A percentile compares a stretch with the other conserved stretches of the same genome.
These are phyloP conservation scores for Glaucopsyche alexis DNA, from an alignment of 2,888 invertebrate species.

Conservation along the genomic window DNA sequence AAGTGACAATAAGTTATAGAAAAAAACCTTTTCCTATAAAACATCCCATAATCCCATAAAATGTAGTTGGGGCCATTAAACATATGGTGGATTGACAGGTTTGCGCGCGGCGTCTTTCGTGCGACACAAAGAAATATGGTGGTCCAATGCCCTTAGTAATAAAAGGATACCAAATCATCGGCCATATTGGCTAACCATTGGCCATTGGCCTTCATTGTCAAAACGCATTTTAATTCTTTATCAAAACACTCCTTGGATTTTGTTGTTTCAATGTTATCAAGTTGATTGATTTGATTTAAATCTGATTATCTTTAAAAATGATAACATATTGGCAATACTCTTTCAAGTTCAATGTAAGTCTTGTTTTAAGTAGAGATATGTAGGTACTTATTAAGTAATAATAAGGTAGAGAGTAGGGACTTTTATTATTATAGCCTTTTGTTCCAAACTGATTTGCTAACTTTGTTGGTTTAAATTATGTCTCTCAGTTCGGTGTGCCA, in stretches of 20 bases:
- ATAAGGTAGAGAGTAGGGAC: too few relatives aligned
- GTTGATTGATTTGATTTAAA: constrained; percentile 34
- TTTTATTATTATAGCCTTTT: too few relatives aligned
- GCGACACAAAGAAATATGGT: background rate
- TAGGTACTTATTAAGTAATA: too few relatives aligned
- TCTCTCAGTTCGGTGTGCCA: too few relatives aligned
- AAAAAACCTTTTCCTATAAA: background rate
- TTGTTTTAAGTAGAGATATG: background rate
- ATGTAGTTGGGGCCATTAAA: background rate
- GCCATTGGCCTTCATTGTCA: background rate
- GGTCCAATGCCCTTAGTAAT: constrained; percentile 1
- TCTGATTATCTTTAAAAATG: background rate
- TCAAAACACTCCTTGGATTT: constrained; percentile 4
- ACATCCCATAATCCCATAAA: background rate
- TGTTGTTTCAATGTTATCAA: constrained; percentile 32
- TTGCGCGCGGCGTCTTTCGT: background rate
- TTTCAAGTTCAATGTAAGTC: constrained; percentile 17
- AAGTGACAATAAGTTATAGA: background rate
- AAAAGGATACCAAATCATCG: background rate
- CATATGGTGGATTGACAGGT: constrained; percentile 9
- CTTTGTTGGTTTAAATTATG: too few relatives aligned
- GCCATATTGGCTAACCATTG: background rate
- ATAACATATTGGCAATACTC: background rate
- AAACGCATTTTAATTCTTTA: background rate
- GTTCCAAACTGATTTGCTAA: too few relatives aligned